Conservation (phyloP, 1,140 invertebrate genomes). For the Yoshiicerus persimilis region DNA sequence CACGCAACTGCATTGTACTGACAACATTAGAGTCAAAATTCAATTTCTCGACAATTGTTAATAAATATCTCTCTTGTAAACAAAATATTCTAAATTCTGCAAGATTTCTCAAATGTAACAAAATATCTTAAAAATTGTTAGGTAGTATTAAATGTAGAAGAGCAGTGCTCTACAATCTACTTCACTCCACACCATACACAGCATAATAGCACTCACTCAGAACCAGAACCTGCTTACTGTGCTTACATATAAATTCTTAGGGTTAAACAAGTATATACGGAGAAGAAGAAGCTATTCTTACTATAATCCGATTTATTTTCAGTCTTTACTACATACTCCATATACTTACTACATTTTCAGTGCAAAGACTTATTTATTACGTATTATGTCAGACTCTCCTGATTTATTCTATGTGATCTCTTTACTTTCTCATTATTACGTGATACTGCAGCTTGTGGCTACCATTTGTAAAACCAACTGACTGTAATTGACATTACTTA, state of each 20-base stretch:
- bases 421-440: neutral
- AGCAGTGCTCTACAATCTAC: too few relatives aligned
- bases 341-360: neutral
- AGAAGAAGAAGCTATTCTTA: neutral
- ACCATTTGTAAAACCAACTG: neutral
- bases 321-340: neutral
- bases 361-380: neutral
- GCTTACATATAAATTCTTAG: too few relatives aligned
- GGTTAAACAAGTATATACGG: neutral
- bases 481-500: neutral
- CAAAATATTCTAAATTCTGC: too few relatives aligned
- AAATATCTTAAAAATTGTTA: too few relatives aligned
- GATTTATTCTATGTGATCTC: neutral
- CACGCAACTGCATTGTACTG: neutral
- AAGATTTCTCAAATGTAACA: too few relatives aligned
- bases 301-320: neutral
- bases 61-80: neutral
- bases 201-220: too few relatives aligned
- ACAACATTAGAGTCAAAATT: neutral
- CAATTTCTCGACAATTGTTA: neutral
- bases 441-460: neutral
- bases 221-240: too few relatives aligned
- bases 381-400: neutral
- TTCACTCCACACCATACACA: too few relatives aligned
- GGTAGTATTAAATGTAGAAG: too few relatives aligned